Conservation (phyloP, 2,797 vertebrate species). For the Karalla daura region DNA sequence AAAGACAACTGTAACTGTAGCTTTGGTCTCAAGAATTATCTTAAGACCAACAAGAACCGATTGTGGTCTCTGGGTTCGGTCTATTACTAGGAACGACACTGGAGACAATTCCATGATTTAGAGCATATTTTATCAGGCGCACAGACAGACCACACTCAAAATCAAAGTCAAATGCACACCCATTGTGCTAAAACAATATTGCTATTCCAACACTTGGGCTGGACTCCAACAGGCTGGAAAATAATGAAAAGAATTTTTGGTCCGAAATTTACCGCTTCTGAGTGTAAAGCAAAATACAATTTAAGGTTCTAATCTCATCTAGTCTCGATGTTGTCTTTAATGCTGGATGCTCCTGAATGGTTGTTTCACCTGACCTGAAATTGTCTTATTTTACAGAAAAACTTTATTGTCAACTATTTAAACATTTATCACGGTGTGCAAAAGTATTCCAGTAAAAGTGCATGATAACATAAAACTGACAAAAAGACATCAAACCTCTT, state of each 20-base stretch:
- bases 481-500: not conserved
- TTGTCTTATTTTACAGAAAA: no score
- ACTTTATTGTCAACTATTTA: no score
- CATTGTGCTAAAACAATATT: conserved; percentile 41
- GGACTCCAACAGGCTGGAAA: conserved; percentile 17
- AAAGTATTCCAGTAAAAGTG: no score
- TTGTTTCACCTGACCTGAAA: no score
- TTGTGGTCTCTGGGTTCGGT: conserved; percentile 48
- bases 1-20: conserved; percentile 34
- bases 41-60: conserved; percentile 29
- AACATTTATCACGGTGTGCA: no score
- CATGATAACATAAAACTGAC: no score
- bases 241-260: conserved; percentile 9
- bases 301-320: conserved; percentile 5
- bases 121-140: conserved; percentile 56
- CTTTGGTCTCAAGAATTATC: conserved; percentile 38
- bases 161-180: conserved; percentile 53
- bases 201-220: not conserved
- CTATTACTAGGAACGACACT: conserved; percentile 34
- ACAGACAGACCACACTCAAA: conserved; percentile 55
- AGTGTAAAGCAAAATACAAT: conserved; percentile 5
- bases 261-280: conserved; percentile 11
- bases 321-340: no score
- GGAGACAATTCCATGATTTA: conserved; percentile 29
- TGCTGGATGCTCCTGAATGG: no score